phyloP scores from a whole-genome alignment of 2,113 vertebrate species.

The Nestor notabilis region DNA sequence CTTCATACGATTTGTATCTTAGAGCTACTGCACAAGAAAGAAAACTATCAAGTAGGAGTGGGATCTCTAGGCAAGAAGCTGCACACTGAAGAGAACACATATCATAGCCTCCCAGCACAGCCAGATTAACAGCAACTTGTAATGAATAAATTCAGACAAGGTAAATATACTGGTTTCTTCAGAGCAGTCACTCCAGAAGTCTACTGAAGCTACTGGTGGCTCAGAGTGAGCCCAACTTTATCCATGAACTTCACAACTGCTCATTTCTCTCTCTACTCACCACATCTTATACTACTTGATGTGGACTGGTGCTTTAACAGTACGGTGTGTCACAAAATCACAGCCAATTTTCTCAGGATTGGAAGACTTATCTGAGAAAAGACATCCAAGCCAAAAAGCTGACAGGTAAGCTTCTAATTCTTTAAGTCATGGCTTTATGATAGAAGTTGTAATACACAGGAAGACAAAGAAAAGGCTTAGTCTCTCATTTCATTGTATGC shows the following conservation, averaged over 20 bases:
- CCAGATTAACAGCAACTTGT: neutral
- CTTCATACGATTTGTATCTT: neutral
- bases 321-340: neutral
- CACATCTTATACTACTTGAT: accelerated
- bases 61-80: neutral
- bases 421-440: neutral
- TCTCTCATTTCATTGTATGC: neutral
- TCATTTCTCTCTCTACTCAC: neutral
- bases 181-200: neutral
- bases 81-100: neutral
- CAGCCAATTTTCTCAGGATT: neutral
- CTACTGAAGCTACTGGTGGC: neutral
- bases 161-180: neutral
- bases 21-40: neutral
- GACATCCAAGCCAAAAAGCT: neutral
- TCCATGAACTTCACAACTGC: neutral
- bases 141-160: neutral
- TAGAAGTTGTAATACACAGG: neutral
- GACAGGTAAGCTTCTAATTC: neutral
- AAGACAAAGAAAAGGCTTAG: neutral
- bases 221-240: neutral
- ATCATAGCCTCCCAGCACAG: neutral
- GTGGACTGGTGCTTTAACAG: neutral
- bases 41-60: neutral
- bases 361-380: neutral